Evolutionary conservation across 2,888 invertebrate species (phyloP), one percentile per base, ranked within the genome.

Genomic region (Eurytoma californica): DNA sequence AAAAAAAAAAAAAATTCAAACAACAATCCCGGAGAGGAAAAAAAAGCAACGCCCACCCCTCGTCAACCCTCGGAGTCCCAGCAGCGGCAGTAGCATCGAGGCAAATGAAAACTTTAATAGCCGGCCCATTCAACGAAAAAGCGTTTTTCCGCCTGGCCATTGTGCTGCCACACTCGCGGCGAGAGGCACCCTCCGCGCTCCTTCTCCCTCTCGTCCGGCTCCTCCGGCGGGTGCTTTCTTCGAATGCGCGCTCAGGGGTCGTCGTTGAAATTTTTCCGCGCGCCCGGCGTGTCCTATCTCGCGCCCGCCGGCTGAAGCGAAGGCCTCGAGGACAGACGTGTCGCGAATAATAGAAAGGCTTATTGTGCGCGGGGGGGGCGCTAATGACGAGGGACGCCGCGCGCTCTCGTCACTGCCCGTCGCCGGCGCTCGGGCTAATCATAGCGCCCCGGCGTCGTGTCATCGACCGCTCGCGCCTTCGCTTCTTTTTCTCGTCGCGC

Each of bases 321-420:
- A 84, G 82, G 39, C 79, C 68, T 75, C 72, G 82, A 79, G 81
- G 70, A 83, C 80, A 82, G 83, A 87, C 85, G 86, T 87, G 87
- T 85, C 83, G 83, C 82, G 86, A 88, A 87, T 88, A 86, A 86
- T 84, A 84, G 83, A 86, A 86, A 85, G 85, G 84, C 85, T 84
- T 84, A 84, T 85, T 83, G 83, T 82, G 76, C 80, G 84, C 81
- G 53, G 24, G 24, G n/a, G 53, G 30, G 24, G 67, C 30, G 79
- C 53, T 74, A 79, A 79, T 79, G 74, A 78, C 68, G 28, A 30
- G 66, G 7, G 53, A 12, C n/a, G 20, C 24, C 28, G 58, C 18
- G 51, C n/a, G 24, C 14, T 47, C 61, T 28, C 61, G 47, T 63
- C 39, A 18, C 16, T 28, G 28, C 9, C 39, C 28, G 28, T 3